Percentiles rank a stretch among this genome's conserved stretches.
Evolutionary conservation across 2,888 invertebrate genomes (phyloP).

Genomic region (Microchrysa polita): DNA sequence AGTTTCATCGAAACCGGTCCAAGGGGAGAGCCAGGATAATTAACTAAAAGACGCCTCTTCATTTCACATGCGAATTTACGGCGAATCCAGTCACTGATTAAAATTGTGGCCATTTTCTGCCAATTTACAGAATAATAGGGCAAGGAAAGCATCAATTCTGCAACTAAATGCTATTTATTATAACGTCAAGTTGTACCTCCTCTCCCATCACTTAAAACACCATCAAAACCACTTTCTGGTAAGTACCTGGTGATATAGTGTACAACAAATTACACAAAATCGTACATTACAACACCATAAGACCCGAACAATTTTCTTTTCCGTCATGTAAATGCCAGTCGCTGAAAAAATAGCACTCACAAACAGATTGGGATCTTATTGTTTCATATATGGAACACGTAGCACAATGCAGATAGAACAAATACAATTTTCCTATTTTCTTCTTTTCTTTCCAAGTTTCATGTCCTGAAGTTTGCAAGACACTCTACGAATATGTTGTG

Average conservation of each 20-base stretch:
- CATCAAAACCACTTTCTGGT: slow-evolving; percentile 5
- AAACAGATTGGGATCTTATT: slow-evolving; percentile 8
- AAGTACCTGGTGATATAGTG: not conserved
- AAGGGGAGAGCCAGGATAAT: no score
- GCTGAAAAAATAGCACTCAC: not conserved
- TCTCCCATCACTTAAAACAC: not conserved
- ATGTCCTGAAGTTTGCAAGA: not conserved
- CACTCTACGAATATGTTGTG: not conserved
- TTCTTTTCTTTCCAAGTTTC: no score
- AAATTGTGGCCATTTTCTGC: no score
- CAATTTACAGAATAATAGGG: no score
- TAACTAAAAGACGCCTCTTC: no score
- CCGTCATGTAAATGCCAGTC: not conserved
- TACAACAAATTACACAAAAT: not conserved
- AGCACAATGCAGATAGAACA: not conserved
- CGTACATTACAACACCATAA: not conserved
- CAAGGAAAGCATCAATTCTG: no score
- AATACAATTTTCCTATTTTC: no score
- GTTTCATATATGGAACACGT: not conserved
- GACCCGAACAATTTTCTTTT: not conserved
- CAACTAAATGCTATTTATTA: not conserved
- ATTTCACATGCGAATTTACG: no score
- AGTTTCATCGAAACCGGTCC: no score
- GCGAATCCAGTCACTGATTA: no score
- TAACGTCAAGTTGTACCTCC: not conserved